A percentile compares a stretch with the other conserved stretches of the same genome.
These are phyloP conservation scores for Hipparchia semele DNA, from an alignment of 2,888 invertebrate genomes.

Conservation along the genomic window DNA sequence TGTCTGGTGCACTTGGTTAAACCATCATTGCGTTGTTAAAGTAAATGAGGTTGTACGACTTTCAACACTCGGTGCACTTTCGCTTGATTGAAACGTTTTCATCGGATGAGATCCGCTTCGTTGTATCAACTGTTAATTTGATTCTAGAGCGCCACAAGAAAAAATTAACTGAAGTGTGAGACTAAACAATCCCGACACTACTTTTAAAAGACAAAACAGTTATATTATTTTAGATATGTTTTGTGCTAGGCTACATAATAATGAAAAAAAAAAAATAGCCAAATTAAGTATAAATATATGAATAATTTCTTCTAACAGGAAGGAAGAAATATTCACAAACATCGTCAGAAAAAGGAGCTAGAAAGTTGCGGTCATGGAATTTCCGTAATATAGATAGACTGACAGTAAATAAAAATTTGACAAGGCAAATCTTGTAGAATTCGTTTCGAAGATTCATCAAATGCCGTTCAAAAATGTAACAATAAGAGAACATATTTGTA, in stretches of 20 bases:
- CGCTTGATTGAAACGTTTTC: constrained; percentile 36
- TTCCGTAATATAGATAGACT: no score
- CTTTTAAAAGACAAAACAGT: constrained; percentile 1
- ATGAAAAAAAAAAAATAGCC: background rate
- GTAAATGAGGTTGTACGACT: constrained; percentile 49
- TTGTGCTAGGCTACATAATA: background rate
- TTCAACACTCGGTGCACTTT: constrained; percentile 48
- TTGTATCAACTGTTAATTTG: constrained; percentile 54
- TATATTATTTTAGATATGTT: background rate
- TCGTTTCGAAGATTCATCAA: no score
- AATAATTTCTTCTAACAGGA: no score
- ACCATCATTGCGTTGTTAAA: constrained; percentile 42
- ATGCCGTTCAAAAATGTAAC: no score
- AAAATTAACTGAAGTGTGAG: constrained; percentile 47
- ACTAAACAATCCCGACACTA: constrained; percentile 14
- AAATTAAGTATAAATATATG: background rate
- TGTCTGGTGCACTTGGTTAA: constrained; percentile 30
- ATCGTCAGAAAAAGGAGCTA: no score
- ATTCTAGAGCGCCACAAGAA: constrained; percentile 55
- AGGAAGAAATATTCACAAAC: no score
- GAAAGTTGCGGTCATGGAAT: no score
- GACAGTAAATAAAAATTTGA: no score
- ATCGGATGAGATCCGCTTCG: constrained; percentile 56
- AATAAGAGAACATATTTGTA: background rate
- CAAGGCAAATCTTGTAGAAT: no score